These are phyloP conservation scores for Incurvaria masculella DNA, from an alignment of 2,888 invertebrate species.

Conservation along the genomic window DNA sequence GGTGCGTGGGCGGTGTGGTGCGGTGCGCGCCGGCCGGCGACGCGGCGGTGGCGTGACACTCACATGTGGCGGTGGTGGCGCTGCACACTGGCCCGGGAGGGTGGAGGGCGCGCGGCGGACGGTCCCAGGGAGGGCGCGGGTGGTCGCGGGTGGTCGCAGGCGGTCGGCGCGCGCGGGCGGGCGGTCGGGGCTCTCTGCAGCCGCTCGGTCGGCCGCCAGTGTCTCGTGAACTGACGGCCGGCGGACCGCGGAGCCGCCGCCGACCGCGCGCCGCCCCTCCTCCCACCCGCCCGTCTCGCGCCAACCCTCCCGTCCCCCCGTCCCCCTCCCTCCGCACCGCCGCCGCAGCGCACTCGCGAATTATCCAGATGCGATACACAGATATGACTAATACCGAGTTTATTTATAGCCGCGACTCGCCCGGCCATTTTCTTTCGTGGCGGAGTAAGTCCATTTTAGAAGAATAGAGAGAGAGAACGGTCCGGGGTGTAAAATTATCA, in stretches of 20 bases:
- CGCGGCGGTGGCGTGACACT: too few relatives aligned
- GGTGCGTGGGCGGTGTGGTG: too few relatives aligned
- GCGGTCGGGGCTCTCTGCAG: conserved; percentile 31
- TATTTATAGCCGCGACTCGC: background rate
- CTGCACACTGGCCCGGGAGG: background rate
- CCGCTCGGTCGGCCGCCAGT: conserved; percentile 50
- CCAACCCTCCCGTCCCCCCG: background rate
- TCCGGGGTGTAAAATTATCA: too few relatives aligned
- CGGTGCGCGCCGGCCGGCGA: too few relatives aligned
- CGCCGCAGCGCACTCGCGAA: conserved; percentile 22
- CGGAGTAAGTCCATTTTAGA: too few relatives aligned
- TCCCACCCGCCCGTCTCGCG: background rate
- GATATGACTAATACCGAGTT: background rate
- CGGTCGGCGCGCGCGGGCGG: conserved; percentile 27
- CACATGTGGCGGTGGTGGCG: background rate
- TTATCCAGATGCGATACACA: background rate
- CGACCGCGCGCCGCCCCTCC: too few relatives aligned
- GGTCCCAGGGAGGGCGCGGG: background rate
- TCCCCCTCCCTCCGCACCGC: conserved; percentile 28
- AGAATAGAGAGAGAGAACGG: too few relatives aligned
- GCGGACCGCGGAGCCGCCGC: conserved; percentile 36
- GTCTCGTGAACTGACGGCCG: conserved; percentile 53
- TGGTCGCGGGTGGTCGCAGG: conserved; percentile 23
- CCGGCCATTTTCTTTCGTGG: too few relatives aligned
- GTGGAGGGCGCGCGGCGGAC: conserved; percentile 7